Evolutionary conservation across 2,113 vertebrate species (phyloP), one percentile per base, ranked within the genome.

Genomic region (Athene cunicularia): DNA sequence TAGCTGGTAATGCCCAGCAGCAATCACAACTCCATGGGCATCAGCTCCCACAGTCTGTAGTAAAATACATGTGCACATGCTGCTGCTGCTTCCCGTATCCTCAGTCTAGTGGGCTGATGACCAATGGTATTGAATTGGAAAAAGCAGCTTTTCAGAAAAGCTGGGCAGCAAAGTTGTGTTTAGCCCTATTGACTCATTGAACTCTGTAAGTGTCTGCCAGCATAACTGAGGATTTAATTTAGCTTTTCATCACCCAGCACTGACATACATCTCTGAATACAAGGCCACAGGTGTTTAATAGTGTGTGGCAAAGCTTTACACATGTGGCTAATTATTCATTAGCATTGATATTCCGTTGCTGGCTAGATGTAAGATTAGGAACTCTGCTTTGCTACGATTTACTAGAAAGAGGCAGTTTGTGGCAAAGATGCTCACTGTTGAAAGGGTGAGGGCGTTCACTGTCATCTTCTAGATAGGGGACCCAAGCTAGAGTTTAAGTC

Each of bases 101-200:
- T 45, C 72, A 13, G 21, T 27, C 39, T 53, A 15, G 14, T 14
- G 53, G 5, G 18, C 33, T 52, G 43, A 30, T 63, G 60, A 72
- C 6, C 55, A 37, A 2, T 0, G 1, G 20, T 7, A 55, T 30
- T 35, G 33, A 28, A 64, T 0, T 30, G 27, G 15, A 88, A 91
- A 91, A 82, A 64, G 9, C 23, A 75, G 37, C 55, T 94, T 91
- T 83, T 86, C 45, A 62, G 56, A 67, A 76, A 67, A 47, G 11
- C 58, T 87, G 45, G 28, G 9, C 55, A 66, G 43, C 23, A 39
- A 52, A 49, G 6, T 23, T 64, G 22, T n/a, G 21, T 82, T 90
- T 68, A 63, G 28, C 30, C 15, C 26, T 62, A 21, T 30, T 88
- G 19, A 18, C 19, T 66, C 55, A 32, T 2, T 73, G 49, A 73